phyloP scores from a whole-genome alignment of 2,113 vertebrate species.

The Papio anubis region DNA sequence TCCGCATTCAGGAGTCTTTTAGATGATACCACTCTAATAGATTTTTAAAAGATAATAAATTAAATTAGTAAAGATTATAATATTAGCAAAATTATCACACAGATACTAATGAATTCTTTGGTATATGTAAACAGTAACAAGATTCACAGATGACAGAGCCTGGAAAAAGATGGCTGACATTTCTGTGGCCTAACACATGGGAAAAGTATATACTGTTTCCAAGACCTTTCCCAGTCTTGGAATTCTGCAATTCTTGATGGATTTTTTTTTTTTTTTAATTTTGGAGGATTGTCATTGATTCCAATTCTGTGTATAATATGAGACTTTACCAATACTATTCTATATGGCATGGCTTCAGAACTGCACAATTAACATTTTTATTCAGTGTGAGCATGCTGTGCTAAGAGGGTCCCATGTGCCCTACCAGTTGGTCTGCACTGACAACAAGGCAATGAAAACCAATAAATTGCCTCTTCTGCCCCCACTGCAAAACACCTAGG shows the following conservation, averaged over 20 bases:
- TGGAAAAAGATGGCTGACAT: neutral
- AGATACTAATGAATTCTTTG: neutral
- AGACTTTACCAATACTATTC: neutral
- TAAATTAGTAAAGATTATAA: neutral
- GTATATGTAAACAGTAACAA: neutral
- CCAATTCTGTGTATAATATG: neutral
- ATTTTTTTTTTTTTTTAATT: neutral
- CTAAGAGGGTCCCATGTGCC: neutral
- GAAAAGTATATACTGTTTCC: neutral
- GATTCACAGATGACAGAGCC: neutral
- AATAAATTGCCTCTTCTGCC: neutral
- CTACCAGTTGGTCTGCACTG: neutral
- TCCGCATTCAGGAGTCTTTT: neutral
- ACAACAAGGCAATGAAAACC: neutral
- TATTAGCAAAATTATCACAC: neutral
- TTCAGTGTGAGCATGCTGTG: neutral
- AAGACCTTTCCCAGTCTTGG: neutral
- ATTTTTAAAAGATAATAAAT: neutral
- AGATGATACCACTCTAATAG: neutral
- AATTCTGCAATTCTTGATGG: neutral
- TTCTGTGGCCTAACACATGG: neutral
- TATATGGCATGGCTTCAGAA: neutral
- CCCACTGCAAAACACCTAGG: neutral
- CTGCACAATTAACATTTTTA: neutral
- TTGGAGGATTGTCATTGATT: neutral